These are phyloP conservation scores for Macaca nemestrina DNA, from an alignment of 2,113 vertebrate species.

Conservation along the genomic window DNA sequence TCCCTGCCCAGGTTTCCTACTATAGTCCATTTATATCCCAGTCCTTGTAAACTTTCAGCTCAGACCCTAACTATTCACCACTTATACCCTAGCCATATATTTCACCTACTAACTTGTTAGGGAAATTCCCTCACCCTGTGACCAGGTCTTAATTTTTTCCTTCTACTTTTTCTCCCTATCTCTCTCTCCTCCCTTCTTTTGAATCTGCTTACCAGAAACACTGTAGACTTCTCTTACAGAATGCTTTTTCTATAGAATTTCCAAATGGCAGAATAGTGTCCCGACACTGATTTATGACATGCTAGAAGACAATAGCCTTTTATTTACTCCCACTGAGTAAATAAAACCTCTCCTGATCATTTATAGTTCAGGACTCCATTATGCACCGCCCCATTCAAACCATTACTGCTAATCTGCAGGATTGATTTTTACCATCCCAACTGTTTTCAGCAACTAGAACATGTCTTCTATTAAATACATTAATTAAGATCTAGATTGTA, in stretches of 20 bases:
- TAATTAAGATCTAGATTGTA: neutral
- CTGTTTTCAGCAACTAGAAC: neutral
- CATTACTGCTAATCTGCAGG: neutral
- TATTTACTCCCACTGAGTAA: neutral
- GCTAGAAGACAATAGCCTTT: neutral
- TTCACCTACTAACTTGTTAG: neutral
- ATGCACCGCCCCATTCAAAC: neutral
- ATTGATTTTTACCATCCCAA: neutral
- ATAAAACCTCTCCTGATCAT: neutral
- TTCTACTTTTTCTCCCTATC: neutral
- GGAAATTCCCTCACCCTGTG: neutral
- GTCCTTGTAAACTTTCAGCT: neutral
- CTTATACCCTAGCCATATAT: too few species aligned
- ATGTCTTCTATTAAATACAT: neutral
- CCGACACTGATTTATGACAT: neutral
- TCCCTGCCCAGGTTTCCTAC: neutral
- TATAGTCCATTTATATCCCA: too few species aligned
- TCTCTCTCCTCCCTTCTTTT: neutral
- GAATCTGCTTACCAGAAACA: neutral
- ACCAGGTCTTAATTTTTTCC: neutral
- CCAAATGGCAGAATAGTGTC: neutral
- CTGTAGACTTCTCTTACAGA: neutral
- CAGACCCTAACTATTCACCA: neutral
- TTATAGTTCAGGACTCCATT: neutral
- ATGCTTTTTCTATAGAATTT: neutral